These are phyloP conservation scores for Phalacrocorax carbo DNA, from an alignment of 2,113 vertebrate species.

Conservation along the genomic window DNA sequence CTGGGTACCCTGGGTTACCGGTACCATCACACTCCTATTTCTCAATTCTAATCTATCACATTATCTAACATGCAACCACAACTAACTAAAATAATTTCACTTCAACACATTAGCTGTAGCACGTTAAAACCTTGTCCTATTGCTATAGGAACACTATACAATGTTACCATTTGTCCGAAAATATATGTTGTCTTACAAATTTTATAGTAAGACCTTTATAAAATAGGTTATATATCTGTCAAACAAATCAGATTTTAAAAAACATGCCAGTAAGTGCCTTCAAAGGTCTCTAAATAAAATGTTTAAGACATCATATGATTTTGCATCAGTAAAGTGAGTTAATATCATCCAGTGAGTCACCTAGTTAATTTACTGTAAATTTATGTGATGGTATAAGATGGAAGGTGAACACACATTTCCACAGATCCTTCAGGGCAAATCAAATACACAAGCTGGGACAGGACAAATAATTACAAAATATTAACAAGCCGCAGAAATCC, in stretches of 20 bases:
- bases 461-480: not conserved
- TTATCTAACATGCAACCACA: not conserved
- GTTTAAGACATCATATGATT: conserved; percentile 9
- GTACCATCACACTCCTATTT: not conserved
- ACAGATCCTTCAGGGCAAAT: conserved; percentile 20
- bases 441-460: not conserved
- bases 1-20: not conserved
- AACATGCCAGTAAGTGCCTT: not conserved
- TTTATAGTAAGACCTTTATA: not conserved
- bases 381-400: not conserved
- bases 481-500: conserved; percentile 1
- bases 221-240: not conserved
- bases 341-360: conserved; percentile 32
- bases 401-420: conserved; percentile 21
- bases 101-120: not conserved
- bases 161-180: not conserved
- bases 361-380: not conserved
- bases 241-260: not conserved
- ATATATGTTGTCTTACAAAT: not conserved
- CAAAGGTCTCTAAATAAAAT: not conserved
- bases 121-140: not conserved
- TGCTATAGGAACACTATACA: not conserved
- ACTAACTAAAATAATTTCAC: not conserved
- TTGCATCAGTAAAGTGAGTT: conserved; percentile 26
- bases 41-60: not conserved